Conservation (phyloP, 2,888 invertebrate species). For the Eupithecia inturbata region DNA sequence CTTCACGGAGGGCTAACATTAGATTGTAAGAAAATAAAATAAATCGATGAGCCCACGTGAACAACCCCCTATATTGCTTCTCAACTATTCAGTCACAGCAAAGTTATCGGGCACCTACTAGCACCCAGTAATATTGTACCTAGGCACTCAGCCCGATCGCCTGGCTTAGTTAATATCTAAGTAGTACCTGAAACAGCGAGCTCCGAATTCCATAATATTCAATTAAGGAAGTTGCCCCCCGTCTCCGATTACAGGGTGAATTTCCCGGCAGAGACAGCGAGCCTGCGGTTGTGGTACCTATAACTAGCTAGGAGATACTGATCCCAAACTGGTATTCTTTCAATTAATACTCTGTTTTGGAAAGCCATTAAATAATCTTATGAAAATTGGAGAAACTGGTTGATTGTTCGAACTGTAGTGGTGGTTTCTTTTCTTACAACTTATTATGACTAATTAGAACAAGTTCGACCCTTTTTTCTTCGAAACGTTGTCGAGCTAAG, state of each 20-base stretch:
- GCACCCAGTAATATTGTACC: neutral
- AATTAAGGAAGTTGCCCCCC: slow-evolving; percentile 8
- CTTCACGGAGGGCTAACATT: no score
- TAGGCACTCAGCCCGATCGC: neutral
- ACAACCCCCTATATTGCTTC: neutral
- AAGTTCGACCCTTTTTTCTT: neutral
- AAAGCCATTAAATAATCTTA: neutral
- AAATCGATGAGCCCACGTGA: no score
- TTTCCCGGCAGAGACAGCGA: slow-evolving; percentile 6
- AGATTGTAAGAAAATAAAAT: no score
- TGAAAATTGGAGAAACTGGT: neutral
- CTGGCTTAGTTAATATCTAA: neutral
- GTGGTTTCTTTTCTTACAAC: neutral
- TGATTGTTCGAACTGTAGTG: neutral
- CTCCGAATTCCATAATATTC: slow-evolving; percentile 13
- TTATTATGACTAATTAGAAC: neutral
- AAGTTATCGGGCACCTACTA: neutral
- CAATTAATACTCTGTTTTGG: neutral
- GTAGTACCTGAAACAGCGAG: slow-evolving; percentile 10
- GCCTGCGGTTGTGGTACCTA: slow-evolving; percentile 1
- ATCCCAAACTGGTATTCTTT: neutral
- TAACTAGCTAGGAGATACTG: neutral
- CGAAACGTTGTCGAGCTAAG: neutral
- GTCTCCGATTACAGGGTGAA: slow-evolving; percentile 4
- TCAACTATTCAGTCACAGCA: neutral